Base-by-base conservation (phyloP, 2,888 invertebrate genomes). In the Homarus gammarus region DNA sequence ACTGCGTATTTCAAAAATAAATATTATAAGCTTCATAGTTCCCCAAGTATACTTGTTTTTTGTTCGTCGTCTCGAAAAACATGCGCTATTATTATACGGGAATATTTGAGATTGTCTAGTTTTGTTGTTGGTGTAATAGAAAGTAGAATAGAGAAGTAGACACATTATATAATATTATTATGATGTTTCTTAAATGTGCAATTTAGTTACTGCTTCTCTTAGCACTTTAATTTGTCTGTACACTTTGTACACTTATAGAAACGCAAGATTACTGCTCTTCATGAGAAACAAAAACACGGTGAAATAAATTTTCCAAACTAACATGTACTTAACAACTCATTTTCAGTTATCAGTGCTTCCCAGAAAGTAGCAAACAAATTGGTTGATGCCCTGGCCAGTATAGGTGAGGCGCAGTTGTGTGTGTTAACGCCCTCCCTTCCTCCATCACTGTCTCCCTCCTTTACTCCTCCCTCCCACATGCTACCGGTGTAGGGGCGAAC, bases 351-450 rank as follows among this genome's bases (percentile, higher is more conserved):
- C 81, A 70, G 73, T 75, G 91, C 91, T n/a, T 91, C 91, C 72
- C 91, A 91, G 90, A 90, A 85, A 85, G 91, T 91, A 64, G 91
- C 91, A 83, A 91, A 91, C 84, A 90, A 90, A 86, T 87, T 91
- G 86, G 91, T 91, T 51, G 91, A 90, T 85, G 91, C 91, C 70
- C 86, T 91, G 81, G 84, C 91, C 85, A 88, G 75, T 75, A 92
- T 92, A 92, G 92, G 92, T 92, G 92, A 92, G 92, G 79, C 36
- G 44, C 81, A 73, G 44, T 40, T 36, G 36, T 73, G 73, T 40
- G n/a, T 49, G 27, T 61, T 36, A 18, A 64, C 61, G 5, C 36
- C 51, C 31, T 72, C 18, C 40, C 44, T 40, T n/a, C 82, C 36
- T 33, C n/a, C 64, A 56, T n/a, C 36, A 64, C n/a, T 40, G n/a